These are phyloP conservation scores for Jaculus jaculus DNA, from an alignment of 2,113 vertebrate species.

Conservation along the genomic window DNA sequence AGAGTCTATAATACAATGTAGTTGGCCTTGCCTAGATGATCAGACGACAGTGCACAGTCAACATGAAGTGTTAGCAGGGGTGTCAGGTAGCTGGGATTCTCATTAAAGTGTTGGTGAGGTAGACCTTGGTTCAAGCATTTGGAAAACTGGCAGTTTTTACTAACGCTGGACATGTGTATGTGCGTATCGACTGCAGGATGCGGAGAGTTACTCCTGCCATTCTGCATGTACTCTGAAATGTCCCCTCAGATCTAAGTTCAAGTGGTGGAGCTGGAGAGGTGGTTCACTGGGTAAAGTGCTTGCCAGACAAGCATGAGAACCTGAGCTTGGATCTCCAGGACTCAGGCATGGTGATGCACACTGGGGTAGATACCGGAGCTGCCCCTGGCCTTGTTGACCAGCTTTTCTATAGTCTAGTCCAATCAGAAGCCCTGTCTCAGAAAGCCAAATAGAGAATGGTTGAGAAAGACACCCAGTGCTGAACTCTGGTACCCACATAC, in stretches of 20 bases:
- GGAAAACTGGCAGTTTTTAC: neutral
- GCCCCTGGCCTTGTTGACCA: no score
- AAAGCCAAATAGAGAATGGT: no score
- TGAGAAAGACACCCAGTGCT: no score
- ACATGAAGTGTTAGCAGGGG: neutral
- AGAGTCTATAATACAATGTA: conserved; percentile 3
- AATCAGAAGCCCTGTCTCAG: no score
- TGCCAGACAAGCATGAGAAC: no score
- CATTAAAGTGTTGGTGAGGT: neutral
- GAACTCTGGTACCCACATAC: no score
- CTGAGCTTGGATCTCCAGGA: no score
- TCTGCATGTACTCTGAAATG: neutral
- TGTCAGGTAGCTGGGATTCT: neutral
- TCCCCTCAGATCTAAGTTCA: neutral
- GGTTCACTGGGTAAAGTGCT: no score
- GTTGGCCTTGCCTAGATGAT: neutral
- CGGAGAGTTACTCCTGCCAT: neutral
- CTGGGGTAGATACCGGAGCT: no score
- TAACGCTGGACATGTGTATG: neutral
- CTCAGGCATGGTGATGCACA: no score
- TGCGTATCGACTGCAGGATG: neutral
- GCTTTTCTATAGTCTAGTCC: no score
- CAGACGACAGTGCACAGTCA: neutral
- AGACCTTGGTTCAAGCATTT: conserved; percentile 6
- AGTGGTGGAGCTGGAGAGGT: no score